phyloP scores from a whole-genome alignment of 2,113 vertebrate species.

The Erythrocebus patas region DNA sequence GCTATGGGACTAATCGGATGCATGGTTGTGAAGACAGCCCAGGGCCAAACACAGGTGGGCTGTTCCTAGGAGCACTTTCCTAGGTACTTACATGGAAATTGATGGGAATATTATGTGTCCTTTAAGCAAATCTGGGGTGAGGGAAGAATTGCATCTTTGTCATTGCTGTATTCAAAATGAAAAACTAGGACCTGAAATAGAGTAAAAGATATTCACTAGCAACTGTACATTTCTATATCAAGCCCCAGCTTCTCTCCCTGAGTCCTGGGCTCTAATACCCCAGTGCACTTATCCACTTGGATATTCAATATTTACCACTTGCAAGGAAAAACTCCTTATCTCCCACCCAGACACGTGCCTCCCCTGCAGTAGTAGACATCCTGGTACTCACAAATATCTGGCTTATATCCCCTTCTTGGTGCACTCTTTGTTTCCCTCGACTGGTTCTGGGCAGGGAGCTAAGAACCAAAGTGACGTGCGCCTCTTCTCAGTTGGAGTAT shows the following conservation, averaged over 20 bases:
- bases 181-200: not conserved
- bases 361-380: too few relatives aligned
- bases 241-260: not conserved
- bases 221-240: accelerated
- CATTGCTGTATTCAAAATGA: not conserved
- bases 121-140: not conserved
- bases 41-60: not conserved
- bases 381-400: not conserved
- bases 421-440: not conserved
- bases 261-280: not conserved
- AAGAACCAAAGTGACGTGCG: not conserved
- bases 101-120: not conserved
- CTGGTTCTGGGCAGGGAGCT: not conserved
- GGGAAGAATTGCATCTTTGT: not conserved
- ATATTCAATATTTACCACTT: not conserved
- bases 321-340: not conserved
- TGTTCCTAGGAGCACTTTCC: not conserved
- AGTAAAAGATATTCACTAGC: not conserved
- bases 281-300: not conserved
- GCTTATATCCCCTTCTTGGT: not conserved
- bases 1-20: accelerated
- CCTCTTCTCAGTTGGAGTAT: not conserved
- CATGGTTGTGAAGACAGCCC: not conserved
- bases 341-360: accelerated
- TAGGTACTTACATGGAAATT: too few relatives aligned